Base-by-base conservation (phyloP, 2,113 vertebrate genomes). In the Cichladusa arquata region DNA sequence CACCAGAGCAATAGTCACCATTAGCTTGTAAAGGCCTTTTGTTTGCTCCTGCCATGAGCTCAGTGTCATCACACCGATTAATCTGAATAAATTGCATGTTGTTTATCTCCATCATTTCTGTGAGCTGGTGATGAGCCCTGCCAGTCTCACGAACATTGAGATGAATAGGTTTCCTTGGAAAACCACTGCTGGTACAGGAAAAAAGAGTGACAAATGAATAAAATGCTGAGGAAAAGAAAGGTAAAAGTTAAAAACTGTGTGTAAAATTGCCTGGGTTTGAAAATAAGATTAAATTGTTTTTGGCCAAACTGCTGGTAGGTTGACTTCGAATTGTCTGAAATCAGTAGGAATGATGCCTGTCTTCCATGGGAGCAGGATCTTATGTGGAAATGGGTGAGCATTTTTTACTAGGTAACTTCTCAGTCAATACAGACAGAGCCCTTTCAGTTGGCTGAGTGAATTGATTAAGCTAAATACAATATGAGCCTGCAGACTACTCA, bases 51-150 rank as follows among this genome's bases (percentile, higher is more conserved):
- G 85, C 62, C 85, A 62, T 40, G 36, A 92, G 84, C 86, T 91
- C 33, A 20, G 84, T 93, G 91, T 74, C 50, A 40, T 69, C 3
- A 9, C 31, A 70, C 11, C 25, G 71, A 95, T 96, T 96, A 76
- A 91, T 96, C 86, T 91, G 86, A 92, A 94, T 80, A 67, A 89
- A 86, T 56, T 53, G 54, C 66, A 24, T 70, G 28, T 58, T 93
- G 56, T 95, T 96, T 86, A 66, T 94, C 80, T 90, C 86, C 90
- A 89, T 94, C 83, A 61, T 80, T 95, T 87, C 91, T 95, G 69
- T 33, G 74, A 95, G 83, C 34, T 85, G 29, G 11, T 62, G 53
- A 93, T 91, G 95, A 92, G 92, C 57, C 44, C 45, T 81, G 88
- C 86, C 92, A 91, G 77, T 56, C 50, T 58, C 89, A 76, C 16